Conservation (phyloP, 2,797 vertebrate genomes). For the Arctocebus calabarensis region DNA sequence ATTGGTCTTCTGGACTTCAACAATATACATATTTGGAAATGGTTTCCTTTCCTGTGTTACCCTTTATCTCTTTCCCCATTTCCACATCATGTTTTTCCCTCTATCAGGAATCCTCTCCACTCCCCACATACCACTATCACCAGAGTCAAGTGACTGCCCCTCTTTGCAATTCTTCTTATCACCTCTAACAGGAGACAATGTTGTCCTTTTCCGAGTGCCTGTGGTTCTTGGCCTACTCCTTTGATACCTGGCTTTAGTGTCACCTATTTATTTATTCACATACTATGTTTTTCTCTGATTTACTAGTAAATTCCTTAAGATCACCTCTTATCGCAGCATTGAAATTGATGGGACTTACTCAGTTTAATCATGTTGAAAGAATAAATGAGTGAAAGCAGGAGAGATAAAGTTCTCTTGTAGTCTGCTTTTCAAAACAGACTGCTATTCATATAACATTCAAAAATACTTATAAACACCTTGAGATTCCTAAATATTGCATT, state of each 20-base stretch:
- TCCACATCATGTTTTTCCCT: background rate
- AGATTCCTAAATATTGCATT: conserved; percentile 3
- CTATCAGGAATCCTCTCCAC: background rate
- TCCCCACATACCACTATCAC: no score
- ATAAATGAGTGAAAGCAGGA: conserved; percentile 3
- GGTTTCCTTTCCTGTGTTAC: conserved; percentile 17
- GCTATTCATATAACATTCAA: conserved; percentile 40
- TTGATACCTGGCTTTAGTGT: background rate
- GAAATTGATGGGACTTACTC: background rate
- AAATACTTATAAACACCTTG: background rate
- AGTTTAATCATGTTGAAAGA: background rate
- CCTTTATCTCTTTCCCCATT: background rate
- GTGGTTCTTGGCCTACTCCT: background rate
- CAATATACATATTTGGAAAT: background rate
- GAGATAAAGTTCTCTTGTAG: background rate
- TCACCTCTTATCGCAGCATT: conserved; percentile 25
- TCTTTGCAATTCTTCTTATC: background rate
- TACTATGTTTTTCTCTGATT: background rate
- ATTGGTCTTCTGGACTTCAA: background rate
- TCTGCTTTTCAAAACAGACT: conserved; percentile 20
- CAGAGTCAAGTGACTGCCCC: background rate
- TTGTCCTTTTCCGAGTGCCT: background rate
- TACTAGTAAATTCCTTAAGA: background rate
- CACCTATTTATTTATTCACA: background rate
- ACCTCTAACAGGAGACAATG: background rate